Evolutionary conservation across 2,113 vertebrate genomes (phyloP).

Genomic region (Scopus umbretta): DNA sequence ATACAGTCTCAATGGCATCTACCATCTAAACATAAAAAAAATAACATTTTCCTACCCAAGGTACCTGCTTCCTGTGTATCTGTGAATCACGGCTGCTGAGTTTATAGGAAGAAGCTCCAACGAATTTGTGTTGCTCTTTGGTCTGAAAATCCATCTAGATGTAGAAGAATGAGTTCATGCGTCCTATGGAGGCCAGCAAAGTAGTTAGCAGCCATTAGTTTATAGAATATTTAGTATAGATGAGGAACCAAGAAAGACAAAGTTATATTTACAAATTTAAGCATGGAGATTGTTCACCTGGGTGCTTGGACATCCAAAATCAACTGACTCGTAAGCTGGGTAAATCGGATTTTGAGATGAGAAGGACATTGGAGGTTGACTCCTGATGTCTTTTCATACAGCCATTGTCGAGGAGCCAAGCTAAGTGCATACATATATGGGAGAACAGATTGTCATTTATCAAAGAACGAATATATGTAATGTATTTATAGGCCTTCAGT

Average conservation of each 20-base stretch:
- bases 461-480: not conserved
- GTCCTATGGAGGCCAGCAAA: not conserved
- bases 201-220: not conserved
- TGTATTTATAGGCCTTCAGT: not conserved
- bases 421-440: not conserved
- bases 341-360: not conserved
- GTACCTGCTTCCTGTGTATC: not conserved
- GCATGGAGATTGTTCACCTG: not conserved
- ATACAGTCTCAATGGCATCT: not conserved
- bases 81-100: not conserved
- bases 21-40: not conserved
- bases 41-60: not conserved
- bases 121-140: not conserved
- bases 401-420: not conserved
- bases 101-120: not conserved
- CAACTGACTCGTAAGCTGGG: not conserved
- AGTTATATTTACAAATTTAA: not conserved
- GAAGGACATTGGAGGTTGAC: not conserved
- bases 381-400: not conserved
- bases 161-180: not conserved
- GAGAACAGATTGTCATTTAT: not conserved
- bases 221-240: not conserved
- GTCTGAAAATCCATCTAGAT: not conserved
- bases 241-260: not conserved
- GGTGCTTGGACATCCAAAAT: not conserved